phyloP scores from a whole-genome alignment of 2,797 vertebrate species.

The Diplodus puntazzo region DNA sequence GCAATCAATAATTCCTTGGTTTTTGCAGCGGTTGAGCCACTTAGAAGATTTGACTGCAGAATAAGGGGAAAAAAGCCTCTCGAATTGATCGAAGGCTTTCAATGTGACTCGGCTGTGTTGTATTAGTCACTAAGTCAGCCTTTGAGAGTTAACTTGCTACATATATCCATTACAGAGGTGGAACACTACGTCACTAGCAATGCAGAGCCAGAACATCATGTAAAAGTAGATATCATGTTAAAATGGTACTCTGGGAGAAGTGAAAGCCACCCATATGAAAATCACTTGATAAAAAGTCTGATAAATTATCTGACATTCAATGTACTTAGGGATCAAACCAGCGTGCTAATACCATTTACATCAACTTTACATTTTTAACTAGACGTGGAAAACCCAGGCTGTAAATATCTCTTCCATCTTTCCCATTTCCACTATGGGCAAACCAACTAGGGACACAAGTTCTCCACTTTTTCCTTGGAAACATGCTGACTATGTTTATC shows the following conservation, averaged over 20 bases:
- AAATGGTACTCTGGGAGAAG: too few species aligned
- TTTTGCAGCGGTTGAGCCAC: background rate
- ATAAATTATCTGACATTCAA: too few species aligned
- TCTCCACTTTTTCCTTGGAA: background rate
- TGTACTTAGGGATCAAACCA: too few species aligned
- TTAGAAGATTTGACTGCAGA: background rate
- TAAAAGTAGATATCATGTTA: too few species aligned
- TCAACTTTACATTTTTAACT: background rate
- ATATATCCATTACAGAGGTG: background rate
- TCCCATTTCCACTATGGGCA: too few species aligned
- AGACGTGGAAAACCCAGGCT: background rate
- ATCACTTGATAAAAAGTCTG: too few species aligned
- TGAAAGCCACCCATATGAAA: too few species aligned
- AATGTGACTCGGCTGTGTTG: background rate
- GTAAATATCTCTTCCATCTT: background rate
- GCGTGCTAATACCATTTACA: background rate
- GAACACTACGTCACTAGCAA: background rate
- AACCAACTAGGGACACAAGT: background rate
- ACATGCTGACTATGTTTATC: background rate
- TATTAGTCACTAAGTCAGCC: background rate
- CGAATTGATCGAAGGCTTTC: background rate
- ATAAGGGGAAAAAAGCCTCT: too few species aligned
- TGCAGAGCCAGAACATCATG: too few species aligned
- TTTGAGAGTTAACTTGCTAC: background rate
- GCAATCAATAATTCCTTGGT: background rate